Conservation (phyloP, 2,888 invertebrate genomes). For the Teinopalpus imperialis region DNA sequence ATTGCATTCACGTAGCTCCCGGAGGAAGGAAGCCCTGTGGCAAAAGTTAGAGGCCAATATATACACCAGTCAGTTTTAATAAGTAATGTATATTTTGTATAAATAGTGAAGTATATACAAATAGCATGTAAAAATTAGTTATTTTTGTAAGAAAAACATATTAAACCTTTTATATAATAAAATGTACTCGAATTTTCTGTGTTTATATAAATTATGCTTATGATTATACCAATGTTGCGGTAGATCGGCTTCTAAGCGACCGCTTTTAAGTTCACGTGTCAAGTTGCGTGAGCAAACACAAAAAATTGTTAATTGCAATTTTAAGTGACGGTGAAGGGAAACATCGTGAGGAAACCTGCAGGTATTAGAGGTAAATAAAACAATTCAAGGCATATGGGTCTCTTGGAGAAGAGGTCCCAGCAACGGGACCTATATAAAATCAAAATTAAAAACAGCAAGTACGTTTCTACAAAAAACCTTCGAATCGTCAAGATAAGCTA, state of each 20-base stretch:
- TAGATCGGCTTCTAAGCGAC: too few relatives aligned
- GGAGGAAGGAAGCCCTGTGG: constrained; percentile 45
- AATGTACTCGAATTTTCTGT: constrained; percentile 11
- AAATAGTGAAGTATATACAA: constrained; percentile 25
- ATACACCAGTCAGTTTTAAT: constrained; percentile 63
- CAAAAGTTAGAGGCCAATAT: constrained; percentile 41
- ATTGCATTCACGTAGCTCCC: constrained; percentile 44
- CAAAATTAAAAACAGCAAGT: too few relatives aligned
- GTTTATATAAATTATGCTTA: too few relatives aligned
- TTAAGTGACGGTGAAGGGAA: background rate
- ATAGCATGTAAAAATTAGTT: constrained; percentile 11
- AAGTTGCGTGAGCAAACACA: too few relatives aligned
- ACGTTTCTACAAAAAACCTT: too few relatives aligned
- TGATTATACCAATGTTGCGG: background rate
- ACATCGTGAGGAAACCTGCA: background rate
- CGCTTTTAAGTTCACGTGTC: too few relatives aligned
- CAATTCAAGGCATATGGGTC: too few relatives aligned
- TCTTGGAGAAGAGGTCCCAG: too few relatives aligned
- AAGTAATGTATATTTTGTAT: constrained; percentile 34
- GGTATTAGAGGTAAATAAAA: background rate
- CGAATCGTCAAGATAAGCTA: too few relatives aligned
- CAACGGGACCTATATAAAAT: too few relatives aligned
- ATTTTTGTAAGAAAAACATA: constrained; percentile 13
- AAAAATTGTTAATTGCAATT: too few relatives aligned
- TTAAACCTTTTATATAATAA: constrained; percentile 24